Conservation (phyloP, 2,113 vertebrate genomes). For the Triplophysa rosa region DNA sequence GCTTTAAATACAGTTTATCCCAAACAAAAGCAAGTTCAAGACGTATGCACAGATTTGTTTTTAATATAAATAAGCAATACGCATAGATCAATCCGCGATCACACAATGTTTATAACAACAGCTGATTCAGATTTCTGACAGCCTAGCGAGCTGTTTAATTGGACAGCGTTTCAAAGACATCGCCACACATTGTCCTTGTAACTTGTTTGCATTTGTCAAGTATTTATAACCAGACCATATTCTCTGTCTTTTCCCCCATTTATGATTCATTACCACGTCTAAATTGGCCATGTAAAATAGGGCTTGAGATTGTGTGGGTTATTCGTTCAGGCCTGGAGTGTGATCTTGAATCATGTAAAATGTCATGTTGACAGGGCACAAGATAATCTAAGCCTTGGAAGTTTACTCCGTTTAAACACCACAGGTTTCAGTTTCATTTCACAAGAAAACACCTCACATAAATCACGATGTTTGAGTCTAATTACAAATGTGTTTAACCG, state of each 20-base stretch:
- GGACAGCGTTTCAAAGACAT: neutral
- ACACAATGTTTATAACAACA: neutral
- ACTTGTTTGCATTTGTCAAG: neutral
- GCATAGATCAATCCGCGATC: neutral
- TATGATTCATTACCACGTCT: too few relatives aligned
- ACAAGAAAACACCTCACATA: neutral
- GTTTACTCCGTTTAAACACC: neutral
- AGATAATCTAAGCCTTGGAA: conserved; percentile 48
- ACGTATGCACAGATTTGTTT: neutral
- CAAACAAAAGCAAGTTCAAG: neutral
- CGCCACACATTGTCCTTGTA: neutral
- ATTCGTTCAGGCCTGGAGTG: conserved; percentile 3
- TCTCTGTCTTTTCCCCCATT: too few relatives aligned
- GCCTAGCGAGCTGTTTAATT: neutral
- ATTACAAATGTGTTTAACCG: neutral
- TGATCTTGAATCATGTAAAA: conserved; percentile 12
- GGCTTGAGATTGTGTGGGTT: neutral
- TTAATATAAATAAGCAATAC: neutral
- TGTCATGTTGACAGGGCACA: neutral
- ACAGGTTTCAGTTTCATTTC: neutral
- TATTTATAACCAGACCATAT: too few relatives aligned
- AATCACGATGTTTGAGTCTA: neutral
- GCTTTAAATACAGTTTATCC: neutral
- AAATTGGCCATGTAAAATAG: neutral
- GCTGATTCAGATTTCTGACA: neutral